Evolutionary conservation across 2,113 vertebrate species (phyloP), one percentile per base, ranked within the genome.

Genomic region (Hypomesus transpacificus): DNA sequence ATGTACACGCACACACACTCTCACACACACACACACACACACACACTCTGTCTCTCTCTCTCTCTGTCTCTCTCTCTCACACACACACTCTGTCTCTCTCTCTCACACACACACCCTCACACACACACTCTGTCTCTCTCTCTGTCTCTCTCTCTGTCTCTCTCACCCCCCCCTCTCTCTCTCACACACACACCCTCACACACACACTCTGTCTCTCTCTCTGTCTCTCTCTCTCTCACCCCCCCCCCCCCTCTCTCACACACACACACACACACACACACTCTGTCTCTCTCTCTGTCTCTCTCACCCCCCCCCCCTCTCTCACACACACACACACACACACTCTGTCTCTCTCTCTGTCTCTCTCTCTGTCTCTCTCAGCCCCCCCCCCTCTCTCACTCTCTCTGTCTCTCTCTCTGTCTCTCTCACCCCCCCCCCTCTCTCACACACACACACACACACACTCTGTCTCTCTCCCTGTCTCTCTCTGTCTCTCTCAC

Each of bases 251-350:
- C n/a, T n/a, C n/a, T n/a, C n/a, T 82, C 9, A 78, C 53, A 17
- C 53, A 17, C 53, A 4, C 53, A 1, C 14, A 17, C 53, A 4
- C 53, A 1, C 53, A 17, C 53, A 17, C 53, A 17, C 53, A 7
- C 8, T 68, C 77, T 14, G 52, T 68, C 20, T 51, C 60, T 14
- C 53, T 66, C 52, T 57, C 73, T 2, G 26, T 63, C 50, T 51
- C 31, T 6, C 39, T 11, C 14, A 17, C 53, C 0, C 53, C 1
- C 53, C 2, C 53, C 1, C 53, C 1, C 14, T 18, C 53, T 1
- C 53, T 18, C 53, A 17, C 53, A 17, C 53, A 17, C 53, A 31
- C 31, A 34, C 31, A 3, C 31, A 34, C 31, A 34, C 7, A 34
- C 31, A 26, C 24, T 3, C 24, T n/a, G n/a, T n/a, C n/a, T n/a